A percentile compares a stretch with the other conserved stretches of the same genome.
Evolutionary conservation across 2,888 invertebrate genomes (phyloP).

Genomic region (Drosophila mettleri): DNA sequence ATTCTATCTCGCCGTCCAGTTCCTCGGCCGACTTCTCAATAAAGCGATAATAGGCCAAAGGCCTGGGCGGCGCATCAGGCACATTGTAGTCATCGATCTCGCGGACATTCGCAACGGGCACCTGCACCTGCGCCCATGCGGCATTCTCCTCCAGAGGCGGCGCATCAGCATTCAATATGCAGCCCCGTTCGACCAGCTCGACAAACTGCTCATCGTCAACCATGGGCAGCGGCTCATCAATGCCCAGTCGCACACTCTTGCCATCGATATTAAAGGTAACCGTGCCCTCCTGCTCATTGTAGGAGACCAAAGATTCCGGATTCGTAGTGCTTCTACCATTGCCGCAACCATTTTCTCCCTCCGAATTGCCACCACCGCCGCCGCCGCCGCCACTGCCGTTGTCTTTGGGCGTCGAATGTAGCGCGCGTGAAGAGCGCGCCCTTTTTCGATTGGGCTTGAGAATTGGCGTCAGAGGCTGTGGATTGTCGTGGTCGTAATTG

Average conservation of each 20-base stretch:
- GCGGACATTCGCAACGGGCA: conserved; percentile 90
- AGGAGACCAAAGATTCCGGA: conserved; percentile 87
- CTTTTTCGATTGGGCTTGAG: conserved; percentile 88
- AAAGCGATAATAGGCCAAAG: conserved; percentile 96
- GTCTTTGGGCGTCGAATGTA: conserved; percentile 85
- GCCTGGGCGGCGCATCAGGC: conserved; percentile 92
- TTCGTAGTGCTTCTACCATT: conserved; percentile 56
- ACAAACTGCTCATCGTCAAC: conserved; percentile 89
- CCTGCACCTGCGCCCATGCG: conserved; percentile 86
- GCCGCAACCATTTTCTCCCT: conserved; percentile 54
- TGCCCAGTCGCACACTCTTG: conserved; percentile 88
- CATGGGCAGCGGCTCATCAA: conserved; percentile 89
- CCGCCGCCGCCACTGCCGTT: conserved; percentile 73
- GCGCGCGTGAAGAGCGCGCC: conserved; percentile 86
- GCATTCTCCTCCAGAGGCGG: conserved; percentile 82
- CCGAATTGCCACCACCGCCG: conserved; percentile 34
- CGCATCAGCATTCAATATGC: conserved; percentile 82
- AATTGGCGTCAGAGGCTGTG: conserved; percentile 88
- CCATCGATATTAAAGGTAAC: conserved; percentile 95
- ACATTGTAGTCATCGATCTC: conserved; percentile 92
- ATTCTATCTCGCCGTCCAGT: conserved; percentile 96
- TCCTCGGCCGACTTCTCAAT: conserved; percentile 98
- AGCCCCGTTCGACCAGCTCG: conserved; percentile 81
- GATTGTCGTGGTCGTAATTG: conserved; percentile 93
- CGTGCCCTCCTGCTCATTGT: conserved; percentile 93